Conservation (phyloP, 2,113 vertebrate genomes). For the Bubo scandiacus region DNA sequence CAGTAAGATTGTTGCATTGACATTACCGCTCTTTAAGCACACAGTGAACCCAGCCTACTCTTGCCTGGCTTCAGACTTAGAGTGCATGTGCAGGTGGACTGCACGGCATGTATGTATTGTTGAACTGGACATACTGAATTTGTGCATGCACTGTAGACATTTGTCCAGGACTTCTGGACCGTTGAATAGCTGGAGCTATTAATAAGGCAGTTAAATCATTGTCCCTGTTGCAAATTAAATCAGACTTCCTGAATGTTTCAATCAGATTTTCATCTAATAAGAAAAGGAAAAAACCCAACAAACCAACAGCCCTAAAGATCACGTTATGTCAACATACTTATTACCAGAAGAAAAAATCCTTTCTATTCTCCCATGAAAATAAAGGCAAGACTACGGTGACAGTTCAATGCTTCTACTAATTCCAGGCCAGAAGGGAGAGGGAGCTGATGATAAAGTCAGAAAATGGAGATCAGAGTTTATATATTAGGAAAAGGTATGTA, state of each 20-base stretch:
- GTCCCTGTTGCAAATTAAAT: not conserved
- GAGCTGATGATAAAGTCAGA: not conserved
- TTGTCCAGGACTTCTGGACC: not conserved
- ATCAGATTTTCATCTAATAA: not conserved
- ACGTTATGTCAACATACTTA: not conserved
- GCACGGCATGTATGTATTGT: not conserved
- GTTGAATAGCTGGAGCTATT: not conserved
- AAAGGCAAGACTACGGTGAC: not conserved
- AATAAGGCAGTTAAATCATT: not conserved
- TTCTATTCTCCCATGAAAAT: not conserved
- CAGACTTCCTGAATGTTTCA: not conserved
- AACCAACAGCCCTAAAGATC: not conserved
- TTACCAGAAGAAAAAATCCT: not conserved
- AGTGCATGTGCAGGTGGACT: not conserved
- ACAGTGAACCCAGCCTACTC: not conserved
- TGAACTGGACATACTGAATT: not conserved
- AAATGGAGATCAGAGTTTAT: not conserved
- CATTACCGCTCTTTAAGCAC: not conserved
- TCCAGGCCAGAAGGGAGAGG: not conserved
- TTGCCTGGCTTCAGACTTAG: not conserved
- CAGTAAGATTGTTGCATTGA: not conserved
- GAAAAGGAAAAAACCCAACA: not conserved
- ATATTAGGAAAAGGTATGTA: not conserved
- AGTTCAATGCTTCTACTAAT: not conserved
- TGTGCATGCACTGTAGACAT: not conserved